Evolutionary conservation across 2,113 vertebrate genomes (phyloP).

Genomic region (Noctilio leporinus): DNA sequence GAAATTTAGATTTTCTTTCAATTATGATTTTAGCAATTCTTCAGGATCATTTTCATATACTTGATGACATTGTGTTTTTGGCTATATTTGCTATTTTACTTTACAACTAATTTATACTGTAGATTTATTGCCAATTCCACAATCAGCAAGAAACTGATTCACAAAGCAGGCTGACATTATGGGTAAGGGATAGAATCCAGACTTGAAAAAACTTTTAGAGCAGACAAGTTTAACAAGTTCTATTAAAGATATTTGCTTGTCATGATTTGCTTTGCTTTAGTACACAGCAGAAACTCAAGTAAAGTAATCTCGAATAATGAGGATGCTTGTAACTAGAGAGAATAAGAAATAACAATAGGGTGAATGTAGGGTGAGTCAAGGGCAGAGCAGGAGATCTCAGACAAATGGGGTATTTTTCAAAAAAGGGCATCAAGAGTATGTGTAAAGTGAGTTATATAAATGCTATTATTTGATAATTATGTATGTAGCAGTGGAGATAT

Average conservation of each 20-base stretch:
- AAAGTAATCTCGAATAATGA: background rate
- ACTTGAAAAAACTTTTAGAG: background rate
- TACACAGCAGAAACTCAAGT: background rate
- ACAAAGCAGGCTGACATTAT: background rate
- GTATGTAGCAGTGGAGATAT: background rate
- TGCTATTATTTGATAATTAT: background rate
- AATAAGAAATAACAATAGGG: background rate
- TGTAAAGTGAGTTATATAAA: background rate
- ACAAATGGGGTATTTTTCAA: background rate
- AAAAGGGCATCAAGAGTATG: background rate
- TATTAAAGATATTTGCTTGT: background rate
- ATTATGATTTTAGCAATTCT: background rate
- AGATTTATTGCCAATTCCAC: background rate
- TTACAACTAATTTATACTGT: background rate
- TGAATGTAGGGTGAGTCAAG: background rate
- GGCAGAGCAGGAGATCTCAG: background rate
- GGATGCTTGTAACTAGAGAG: background rate
- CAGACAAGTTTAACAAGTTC: background rate
- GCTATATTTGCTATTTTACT: background rate
- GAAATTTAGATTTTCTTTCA: background rate
- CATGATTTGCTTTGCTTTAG: background rate
- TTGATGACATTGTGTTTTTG: background rate
- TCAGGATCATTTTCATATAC: background rate
- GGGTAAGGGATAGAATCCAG: background rate
- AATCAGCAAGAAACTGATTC: background rate